Evolutionary conservation across 37 sponge, comb jelly and placozoan species (phyloP).

Genomic region (Oscarella lobularis): DNA sequence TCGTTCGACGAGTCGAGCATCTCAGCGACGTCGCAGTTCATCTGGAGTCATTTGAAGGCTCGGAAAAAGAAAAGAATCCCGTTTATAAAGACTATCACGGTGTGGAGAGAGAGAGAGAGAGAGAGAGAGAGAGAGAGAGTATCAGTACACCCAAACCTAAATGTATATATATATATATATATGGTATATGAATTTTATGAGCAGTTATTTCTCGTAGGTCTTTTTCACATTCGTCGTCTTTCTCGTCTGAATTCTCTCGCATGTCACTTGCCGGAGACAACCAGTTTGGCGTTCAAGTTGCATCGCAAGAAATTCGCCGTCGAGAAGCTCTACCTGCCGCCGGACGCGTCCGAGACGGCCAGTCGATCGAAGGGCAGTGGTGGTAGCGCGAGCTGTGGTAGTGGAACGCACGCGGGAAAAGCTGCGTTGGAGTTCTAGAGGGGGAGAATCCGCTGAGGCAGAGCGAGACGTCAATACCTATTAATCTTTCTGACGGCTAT

Average conservation of each 20-base stretch:
- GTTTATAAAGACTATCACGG: constrained; percentile 81
- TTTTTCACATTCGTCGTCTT: constrained; percentile 64
- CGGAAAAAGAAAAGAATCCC: constrained; percentile 64
- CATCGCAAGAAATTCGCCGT: constrained; percentile 63
- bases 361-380: constrained; percentile 56
- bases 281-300: constrained; percentile 72
- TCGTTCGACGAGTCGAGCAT: constrained; percentile 35
- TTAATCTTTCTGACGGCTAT: too few relatives aligned
- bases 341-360: constrained; percentile 75
- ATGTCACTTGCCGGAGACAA: constrained; percentile 54
- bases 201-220: constrained; percentile 22
- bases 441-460: too few relatives aligned
- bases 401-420: too few relatives aligned
- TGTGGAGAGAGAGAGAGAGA: too few relatives aligned
- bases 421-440: too few relatives aligned
- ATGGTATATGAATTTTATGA: too few relatives aligned
- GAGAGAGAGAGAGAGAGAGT: too few relatives aligned
- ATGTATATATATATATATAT: background rate
- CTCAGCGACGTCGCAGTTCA: constrained; percentile 58
- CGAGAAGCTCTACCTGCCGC: constrained; percentile 81
- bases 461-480: too few relatives aligned
- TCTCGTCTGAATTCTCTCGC: constrained; percentile 52
- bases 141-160: too few relatives aligned
- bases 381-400: too few relatives aligned
- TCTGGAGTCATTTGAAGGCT: constrained; percentile 72